Evolutionary conservation across 1,140 invertebrate species (phyloP), one percentile per base, ranked within the genome.

Genomic region (Drosophila eugracilis): DNA sequence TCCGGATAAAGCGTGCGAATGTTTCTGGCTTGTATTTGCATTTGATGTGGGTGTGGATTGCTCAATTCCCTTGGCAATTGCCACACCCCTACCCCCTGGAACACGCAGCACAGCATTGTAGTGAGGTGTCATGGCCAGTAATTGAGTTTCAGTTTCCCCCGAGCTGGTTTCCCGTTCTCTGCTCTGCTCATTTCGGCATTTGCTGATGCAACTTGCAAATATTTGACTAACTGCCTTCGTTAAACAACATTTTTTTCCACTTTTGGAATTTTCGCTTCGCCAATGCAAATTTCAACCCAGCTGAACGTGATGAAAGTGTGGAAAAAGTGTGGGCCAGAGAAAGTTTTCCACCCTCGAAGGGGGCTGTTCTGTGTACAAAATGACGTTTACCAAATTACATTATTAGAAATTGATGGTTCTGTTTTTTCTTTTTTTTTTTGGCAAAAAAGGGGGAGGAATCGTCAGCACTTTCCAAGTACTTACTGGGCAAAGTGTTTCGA

Each of bases 331-430:
- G 42, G 42, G 50, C 15, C 17, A 9, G 12, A 44, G n/a, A 67
- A 59, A 58, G 53, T 49, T 57, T 42, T 36, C 39, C 37, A 54
- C 74, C 75, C 21, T 50, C 10, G 52, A 39, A 39, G 34, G 78
- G 50, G 67, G 42, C 50, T 66, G 70, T 49, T 42, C 49, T 65
- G 12, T n/a, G 15, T 28, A 30, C 58, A 70, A 78, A 84, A 72
- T 83, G 84, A 88, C 83, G 78, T 83, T 89, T 88, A 78, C 60
- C 45, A 88, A 88, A 88, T 88, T 88, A 89, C 83, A 83, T 88
- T 88, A 88, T 88, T 88, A 83, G 84, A 88, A 88, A 88, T 88
- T 88, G 83, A 88, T 88, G 83, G 84, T 78, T 88, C 57, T 24
- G 45, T 19, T 39, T 15, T 57, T 15, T 45, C 15, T 14, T 32